Evolutionary conservation across 2,888 invertebrate genomes (phyloP).

Genomic region (Operophtera brumata): DNA sequence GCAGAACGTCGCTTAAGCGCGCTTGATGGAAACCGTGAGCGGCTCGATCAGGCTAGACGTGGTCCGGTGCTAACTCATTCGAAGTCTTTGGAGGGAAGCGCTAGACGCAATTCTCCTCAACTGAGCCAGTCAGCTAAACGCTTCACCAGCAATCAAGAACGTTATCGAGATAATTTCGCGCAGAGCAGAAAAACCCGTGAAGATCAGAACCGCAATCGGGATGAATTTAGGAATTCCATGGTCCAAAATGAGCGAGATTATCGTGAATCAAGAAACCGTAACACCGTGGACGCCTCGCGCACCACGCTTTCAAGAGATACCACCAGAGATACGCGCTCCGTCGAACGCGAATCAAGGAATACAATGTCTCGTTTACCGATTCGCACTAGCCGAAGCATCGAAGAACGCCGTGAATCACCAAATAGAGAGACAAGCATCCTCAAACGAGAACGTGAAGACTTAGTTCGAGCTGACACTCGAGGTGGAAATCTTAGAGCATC

Average conservation of each 20-base stretch:
- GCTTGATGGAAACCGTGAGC: constrained; percentile 36
- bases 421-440: constrained; percentile 9
- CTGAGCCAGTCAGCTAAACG: constrained; percentile 1
- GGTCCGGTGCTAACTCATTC: constrained; percentile 21
- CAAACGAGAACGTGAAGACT: constrained; percentile 12
- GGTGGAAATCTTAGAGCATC: constrained; percentile 12
- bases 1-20: constrained; percentile 22
- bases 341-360: constrained; percentile 10
- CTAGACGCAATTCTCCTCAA: constrained; percentile 16
- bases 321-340: background rate
- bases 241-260: constrained; percentile 21
- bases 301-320: constrained; percentile 11
- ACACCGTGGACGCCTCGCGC: constrained; percentile 20
- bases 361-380: constrained; percentile 20
- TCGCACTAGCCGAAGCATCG: constrained; percentile 11
- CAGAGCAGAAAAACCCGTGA: constrained; percentile 16
- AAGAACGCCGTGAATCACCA: constrained; percentile 13
- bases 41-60: constrained; percentile 38
- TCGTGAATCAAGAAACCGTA: constrained; percentile 10
- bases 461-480: constrained; percentile 14
- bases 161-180: background rate
- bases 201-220: constrained; percentile 10
- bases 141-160: constrained; percentile 16
- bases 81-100: constrained; percentile 15
- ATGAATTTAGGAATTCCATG: constrained; percentile 16